Percentiles rank a stretch among this genome's conserved stretches.
phyloP scores from a whole-genome alignment of 2,113 vertebrate species.

The Erythrocercus mccallii region DNA sequence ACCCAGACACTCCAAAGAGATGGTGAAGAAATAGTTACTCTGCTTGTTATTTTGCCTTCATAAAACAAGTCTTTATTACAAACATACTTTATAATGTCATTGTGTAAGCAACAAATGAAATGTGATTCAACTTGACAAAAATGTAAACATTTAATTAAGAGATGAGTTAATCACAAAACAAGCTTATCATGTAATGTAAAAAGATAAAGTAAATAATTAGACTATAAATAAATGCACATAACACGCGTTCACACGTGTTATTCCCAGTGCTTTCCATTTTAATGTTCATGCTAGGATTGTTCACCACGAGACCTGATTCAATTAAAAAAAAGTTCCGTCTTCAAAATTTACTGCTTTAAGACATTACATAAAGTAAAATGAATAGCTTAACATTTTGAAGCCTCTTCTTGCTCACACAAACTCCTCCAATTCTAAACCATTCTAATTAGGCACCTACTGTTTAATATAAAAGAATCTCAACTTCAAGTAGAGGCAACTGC shows the following conservation, averaged over 20 bases:
- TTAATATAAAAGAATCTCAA: background rate
- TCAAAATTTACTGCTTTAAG: background rate
- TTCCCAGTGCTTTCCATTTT: background rate
- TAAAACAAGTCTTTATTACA: background rate
- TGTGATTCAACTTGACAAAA: background rate
- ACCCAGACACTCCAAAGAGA: background rate
- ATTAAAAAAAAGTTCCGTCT: background rate
- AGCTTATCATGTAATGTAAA: slow-evolving; percentile 2
- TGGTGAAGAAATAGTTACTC: background rate
- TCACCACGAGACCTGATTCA: background rate
- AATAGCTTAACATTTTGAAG: background rate
- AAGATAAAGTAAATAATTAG: background rate
- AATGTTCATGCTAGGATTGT: background rate
- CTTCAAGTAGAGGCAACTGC: background rate
- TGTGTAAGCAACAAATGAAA: background rate
- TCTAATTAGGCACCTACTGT: background rate
- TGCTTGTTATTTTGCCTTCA: background rate
- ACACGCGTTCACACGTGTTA: background rate
- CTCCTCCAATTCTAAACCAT: background rate
- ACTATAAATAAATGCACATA: background rate
- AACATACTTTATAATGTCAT: background rate
- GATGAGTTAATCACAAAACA: background rate
- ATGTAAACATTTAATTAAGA: slow-evolving; percentile 28
- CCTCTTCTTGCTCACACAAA: background rate
- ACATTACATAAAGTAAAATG: background rate